These are phyloP conservation scores for Pyrgilauda ruficollis DNA, from an alignment of 2,113 vertebrate genomes.

Conservation along the genomic window DNA sequence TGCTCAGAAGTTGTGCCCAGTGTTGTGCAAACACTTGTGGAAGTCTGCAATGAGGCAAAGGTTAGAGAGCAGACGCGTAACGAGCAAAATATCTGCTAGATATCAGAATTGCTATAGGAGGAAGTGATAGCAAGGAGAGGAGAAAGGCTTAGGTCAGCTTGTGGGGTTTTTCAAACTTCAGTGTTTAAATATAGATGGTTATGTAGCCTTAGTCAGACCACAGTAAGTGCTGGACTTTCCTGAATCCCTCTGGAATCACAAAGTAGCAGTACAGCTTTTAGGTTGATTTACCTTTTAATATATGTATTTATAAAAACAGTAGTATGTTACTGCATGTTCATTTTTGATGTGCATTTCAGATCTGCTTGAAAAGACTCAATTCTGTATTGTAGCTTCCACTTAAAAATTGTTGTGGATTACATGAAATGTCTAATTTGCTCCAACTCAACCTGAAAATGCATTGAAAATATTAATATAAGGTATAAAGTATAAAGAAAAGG, in stretches of 20 bases:
- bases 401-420: neutral
- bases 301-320: neutral
- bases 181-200: neutral
- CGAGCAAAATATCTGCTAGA: neutral
- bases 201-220: neutral
- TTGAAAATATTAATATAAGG: neutral
- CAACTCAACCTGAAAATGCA: neutral
- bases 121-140: neutral
- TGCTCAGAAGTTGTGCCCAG: neutral
- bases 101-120: neutral
- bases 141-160: neutral
- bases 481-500: neutral
- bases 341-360: neutral
- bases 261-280: neutral
- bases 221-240: neutral
- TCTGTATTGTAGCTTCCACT: neutral
- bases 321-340: neutral
- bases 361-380: neutral
- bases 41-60: neutral
- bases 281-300: neutral
- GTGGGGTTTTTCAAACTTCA: neutral
- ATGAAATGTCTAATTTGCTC: neutral
- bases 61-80: accelerated
- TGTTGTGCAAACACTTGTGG: neutral
- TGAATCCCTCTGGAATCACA: neutral